These are phyloP conservation scores for Pampus argenteus DNA, from an alignment of 2,797 vertebrate species.

Conservation along the genomic window DNA sequence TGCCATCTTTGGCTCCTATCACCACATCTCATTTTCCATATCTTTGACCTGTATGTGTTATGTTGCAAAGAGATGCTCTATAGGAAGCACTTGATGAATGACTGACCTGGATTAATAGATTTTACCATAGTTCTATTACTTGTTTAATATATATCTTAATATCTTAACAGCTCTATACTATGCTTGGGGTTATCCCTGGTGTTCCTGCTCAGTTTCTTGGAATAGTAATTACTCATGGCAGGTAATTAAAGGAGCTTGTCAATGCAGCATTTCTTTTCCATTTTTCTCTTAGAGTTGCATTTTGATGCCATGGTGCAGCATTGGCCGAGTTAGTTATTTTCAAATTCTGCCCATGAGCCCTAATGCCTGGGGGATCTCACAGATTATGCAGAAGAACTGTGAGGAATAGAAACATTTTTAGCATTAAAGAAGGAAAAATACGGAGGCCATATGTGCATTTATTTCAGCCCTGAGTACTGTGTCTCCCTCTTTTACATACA, in stretches of 20 bases:
- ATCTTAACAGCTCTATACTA: slow-evolving; percentile 33
- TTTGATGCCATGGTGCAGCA: slow-evolving; percentile 41
- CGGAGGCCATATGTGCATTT: slow-evolving; percentile 66
- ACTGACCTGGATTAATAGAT: slow-evolving; percentile 35
- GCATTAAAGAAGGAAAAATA: slow-evolving; percentile 54
- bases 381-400: slow-evolving; percentile 72
- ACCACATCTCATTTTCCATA: slow-evolving; percentile 44
- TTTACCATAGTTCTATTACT: slow-evolving; percentile 7
- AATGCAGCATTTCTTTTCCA: slow-evolving; percentile 29
- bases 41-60: slow-evolving; percentile 36
- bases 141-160: slow-evolving; percentile 35
- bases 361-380: slow-evolving; percentile 60
- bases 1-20: slow-evolving; percentile 43
- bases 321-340: slow-evolving; percentile 66
- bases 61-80: slow-evolving; percentile 40
- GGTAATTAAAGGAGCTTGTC: slow-evolving; percentile 65
- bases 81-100: slow-evolving; percentile 39
- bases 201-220: slow-evolving; percentile 36
- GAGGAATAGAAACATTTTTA: slow-evolving; percentile 50
- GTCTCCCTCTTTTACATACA: slow-evolving; percentile 30
- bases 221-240: slow-evolving; percentile 50
- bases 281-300: slow-evolving; percentile 42
- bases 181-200: slow-evolving; percentile 32
- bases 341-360: slow-evolving; percentile 71
- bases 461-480: slow-evolving; percentile 46